A percentile compares a stretch with the other conserved stretches of the same genome.
phyloP scores from a whole-genome alignment of 2,888 invertebrate genomes.

The Idaea aversata region DNA sequence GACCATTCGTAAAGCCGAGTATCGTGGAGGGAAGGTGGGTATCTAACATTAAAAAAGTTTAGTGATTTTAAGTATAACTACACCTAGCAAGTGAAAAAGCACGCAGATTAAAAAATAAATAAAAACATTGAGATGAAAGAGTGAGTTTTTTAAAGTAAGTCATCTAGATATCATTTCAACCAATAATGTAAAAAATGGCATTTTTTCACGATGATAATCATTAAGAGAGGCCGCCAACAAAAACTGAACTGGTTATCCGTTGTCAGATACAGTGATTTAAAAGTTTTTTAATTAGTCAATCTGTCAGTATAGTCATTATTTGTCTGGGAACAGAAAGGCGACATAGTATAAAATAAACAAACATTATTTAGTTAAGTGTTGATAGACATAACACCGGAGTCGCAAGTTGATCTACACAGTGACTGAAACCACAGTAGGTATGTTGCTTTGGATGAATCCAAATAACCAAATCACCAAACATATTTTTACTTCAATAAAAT shows the following conservation, averaged over 20 bases:
- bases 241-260: neutral
- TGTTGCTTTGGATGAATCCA: neutral
- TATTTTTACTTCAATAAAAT: neutral
- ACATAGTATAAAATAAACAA: conserved; percentile 12
- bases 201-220: neutral
- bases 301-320: conserved; percentile 16
- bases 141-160: no score
- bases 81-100: no score
- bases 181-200: no score
- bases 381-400: neutral
- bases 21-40: no score
- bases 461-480: no score
- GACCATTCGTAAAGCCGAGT: no score
- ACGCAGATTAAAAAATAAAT: no score
- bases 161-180: no score
- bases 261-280: conserved; percentile 2
- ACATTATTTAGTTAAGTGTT: conserved; percentile 3
- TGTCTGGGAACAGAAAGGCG: conserved; percentile 8
- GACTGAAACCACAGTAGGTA: neutral
- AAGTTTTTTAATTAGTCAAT: conserved; percentile 14
- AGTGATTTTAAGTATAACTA: no score
- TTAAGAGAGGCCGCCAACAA: neutral
- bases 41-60: no score
- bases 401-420: neutral
- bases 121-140: no score